These are phyloP conservation scores for Rhincodon typus DNA, from an alignment of 2,797 vertebrate species.

Conservation along the genomic window DNA sequence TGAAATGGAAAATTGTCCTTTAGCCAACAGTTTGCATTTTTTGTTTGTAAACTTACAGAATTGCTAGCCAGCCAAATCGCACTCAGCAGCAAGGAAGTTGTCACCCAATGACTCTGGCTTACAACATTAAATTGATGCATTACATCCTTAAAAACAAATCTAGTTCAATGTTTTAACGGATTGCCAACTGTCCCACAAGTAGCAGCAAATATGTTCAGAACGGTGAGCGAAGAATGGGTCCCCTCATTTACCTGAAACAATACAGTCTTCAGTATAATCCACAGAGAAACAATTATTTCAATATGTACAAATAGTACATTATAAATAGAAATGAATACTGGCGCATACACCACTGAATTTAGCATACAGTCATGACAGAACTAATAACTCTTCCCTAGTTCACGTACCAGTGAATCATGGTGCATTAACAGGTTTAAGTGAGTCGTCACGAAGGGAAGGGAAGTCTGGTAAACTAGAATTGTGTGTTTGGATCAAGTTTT, in stretches of 20 bases:
- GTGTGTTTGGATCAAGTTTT: neutral
- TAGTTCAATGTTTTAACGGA: neutral
- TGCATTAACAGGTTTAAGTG: neutral
- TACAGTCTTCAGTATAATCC: neutral
- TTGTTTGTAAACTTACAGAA: neutral
- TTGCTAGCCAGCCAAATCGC: neutral
- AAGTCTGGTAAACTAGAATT: neutral
- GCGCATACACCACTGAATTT: neutral
- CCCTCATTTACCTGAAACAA: neutral
- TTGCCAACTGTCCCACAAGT: neutral
- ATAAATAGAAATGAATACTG: neutral
- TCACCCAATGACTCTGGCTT: neutral
- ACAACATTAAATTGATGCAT: neutral
- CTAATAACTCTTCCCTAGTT: neutral
- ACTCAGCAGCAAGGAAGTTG: neutral
- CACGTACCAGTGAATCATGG: neutral
- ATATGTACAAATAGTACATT: neutral
- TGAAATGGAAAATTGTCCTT: neutral
- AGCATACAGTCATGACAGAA: neutral
- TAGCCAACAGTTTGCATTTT: neutral
- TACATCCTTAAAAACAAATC: neutral
- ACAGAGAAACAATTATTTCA: neutral
- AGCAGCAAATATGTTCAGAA: neutral
- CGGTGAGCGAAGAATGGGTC: neutral
- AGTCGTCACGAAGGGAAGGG: neutral